Percentiles rank a stretch among this genome's conserved stretches.
These are phyloP conservation scores for Megaceryle torquata DNA, from an alignment of 2,113 vertebrate species.

Conservation along the genomic window DNA sequence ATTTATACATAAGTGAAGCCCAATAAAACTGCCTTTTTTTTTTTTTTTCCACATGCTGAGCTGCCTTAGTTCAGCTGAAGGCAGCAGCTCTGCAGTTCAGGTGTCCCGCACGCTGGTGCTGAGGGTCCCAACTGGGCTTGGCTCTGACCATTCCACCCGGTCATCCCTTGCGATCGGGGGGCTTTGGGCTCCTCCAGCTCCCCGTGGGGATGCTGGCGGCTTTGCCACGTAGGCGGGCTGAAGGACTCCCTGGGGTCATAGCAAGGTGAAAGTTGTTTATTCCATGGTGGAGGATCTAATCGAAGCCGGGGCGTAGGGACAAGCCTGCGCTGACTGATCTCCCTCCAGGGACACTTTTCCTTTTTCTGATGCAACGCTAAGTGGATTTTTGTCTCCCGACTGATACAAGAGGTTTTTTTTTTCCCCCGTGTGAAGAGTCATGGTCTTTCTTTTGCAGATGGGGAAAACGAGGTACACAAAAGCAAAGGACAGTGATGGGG, in stretches of 20 bases:
- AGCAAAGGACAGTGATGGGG: not conserved
- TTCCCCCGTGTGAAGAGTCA: fast-evolving
- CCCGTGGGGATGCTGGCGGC: fast-evolving
- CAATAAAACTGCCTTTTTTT: not conserved
- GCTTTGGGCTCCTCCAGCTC: not conserved
- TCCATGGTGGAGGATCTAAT: not conserved
- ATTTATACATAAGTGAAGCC: not conserved
- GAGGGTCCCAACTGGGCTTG: fast-evolving
- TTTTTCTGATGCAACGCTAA: not conserved
- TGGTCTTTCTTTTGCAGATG: not conserved
- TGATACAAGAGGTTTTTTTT: not conserved
- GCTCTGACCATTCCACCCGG: fast-evolving
- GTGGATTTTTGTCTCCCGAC: not conserved
- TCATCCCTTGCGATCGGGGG: fast-evolving
- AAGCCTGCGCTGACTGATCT: not conserved
- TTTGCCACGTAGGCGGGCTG: not conserved
- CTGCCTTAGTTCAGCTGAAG: not conserved
- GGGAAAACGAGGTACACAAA: not conserved
- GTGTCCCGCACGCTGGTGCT: fast-evolving
- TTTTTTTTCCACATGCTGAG: not conserved
- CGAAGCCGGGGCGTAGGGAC: not conserved
- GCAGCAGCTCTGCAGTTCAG: not conserved
- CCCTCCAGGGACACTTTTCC: conserved; percentile 30
- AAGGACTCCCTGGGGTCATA: conserved; percentile 1
- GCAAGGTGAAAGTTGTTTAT: conserved; percentile 58